Conservation (phyloP, 2,888 invertebrate species). For the Drosophila macrospina region DNA sequence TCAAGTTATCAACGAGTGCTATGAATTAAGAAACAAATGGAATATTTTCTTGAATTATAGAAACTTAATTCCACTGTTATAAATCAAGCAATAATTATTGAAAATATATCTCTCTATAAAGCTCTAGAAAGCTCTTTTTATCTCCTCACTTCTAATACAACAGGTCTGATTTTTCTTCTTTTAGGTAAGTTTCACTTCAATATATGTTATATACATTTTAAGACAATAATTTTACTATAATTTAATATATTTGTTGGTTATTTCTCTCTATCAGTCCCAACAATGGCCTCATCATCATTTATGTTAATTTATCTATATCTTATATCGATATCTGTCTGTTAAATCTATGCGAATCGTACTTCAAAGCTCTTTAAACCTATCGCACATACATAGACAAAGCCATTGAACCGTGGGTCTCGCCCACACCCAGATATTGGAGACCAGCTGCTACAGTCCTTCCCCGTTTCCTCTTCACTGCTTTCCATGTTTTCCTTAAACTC, state of each 20-base stretch:
- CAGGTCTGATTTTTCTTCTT: neutral
- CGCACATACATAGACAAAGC: constrained; percentile 15
- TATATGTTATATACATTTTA: too few species aligned
- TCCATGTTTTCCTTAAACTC: neutral
- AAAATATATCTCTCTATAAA: too few species aligned
- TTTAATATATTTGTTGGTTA: neutral
- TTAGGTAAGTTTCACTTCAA: too few species aligned
- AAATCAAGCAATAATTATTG: neutral
- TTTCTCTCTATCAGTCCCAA: too few species aligned
- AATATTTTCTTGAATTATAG: neutral
- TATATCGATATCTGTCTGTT: neutral
- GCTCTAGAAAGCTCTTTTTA: too few species aligned
- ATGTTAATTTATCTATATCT: neutral
- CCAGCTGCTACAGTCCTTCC: constrained; percentile 10
- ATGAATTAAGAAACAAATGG: neutral
- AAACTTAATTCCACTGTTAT: too few species aligned
- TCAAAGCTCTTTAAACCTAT: constrained; percentile 24
- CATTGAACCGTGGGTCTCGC: constrained; percentile 29
- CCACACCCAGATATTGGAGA: neutral
- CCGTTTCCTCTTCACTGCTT: constrained; percentile 3
- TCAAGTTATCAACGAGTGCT: constrained; percentile 5
- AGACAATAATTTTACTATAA: too few species aligned
- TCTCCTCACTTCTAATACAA: too few species aligned
- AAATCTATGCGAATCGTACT: constrained; percentile 1
- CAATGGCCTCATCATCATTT: too few species aligned